A percentile compares a stretch with the other conserved stretches of the same genome.
These are phyloP conservation scores for Zelleria hepariella DNA, from an alignment of 2,888 invertebrate genomes.

Conservation along the genomic window DNA sequence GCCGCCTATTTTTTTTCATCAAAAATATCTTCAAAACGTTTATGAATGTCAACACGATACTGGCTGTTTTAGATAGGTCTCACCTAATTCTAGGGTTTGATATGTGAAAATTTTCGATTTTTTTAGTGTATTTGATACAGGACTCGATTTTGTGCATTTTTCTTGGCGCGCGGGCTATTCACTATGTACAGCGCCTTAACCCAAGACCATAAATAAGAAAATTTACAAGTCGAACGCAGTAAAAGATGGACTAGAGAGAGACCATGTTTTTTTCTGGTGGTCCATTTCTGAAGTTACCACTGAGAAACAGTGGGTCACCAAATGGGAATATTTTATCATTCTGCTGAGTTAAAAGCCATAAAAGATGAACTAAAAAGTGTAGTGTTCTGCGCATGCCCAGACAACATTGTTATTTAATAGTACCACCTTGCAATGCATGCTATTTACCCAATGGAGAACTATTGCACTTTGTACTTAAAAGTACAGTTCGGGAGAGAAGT, in stretches of 20 bases:
- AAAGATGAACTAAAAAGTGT: background rate
- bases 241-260: slow-evolving; percentile 3
- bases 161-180: too few relatives aligned
- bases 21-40: too few relatives aligned
- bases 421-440: background rate
- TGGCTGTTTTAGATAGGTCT: too few relatives aligned
- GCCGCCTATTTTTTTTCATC: too few relatives aligned
- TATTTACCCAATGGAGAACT: background rate
- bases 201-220: slow-evolving; percentile 5
- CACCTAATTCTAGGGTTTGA: too few relatives aligned
- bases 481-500: background rate
- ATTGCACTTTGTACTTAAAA: background rate
- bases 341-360: background rate
- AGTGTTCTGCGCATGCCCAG: background rate
- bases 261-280: background rate
- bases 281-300: background rate
- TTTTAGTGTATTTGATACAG: too few relatives aligned
- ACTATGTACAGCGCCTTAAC: too few relatives aligned
- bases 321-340: background rate
- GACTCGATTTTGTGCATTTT: too few relatives aligned
- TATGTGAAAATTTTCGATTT: too few relatives aligned
- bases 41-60: too few relatives aligned
- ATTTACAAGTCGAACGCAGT: slow-evolving; percentile 5
- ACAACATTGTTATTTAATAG: slow-evolving; percentile 2
- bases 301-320: background rate